phyloP scores from a whole-genome alignment of 2,113 vertebrate species.

The Scopus umbretta region DNA sequence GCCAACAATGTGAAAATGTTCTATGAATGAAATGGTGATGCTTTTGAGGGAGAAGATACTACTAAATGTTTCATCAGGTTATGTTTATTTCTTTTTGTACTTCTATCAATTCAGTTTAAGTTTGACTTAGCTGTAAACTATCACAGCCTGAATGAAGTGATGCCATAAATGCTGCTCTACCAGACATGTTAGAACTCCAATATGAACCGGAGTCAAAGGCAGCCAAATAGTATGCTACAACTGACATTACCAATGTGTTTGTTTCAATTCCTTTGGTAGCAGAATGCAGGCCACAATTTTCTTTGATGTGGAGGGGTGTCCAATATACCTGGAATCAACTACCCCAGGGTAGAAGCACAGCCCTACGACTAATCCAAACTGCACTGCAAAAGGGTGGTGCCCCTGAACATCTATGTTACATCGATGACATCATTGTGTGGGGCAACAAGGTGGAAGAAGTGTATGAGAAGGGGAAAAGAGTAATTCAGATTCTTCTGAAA shows the following conservation, averaged over 20 bases:
- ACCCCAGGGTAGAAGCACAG: background rate
- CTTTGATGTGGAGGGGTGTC: background rate
- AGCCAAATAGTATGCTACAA: background rate
- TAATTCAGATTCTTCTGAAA: background rate
- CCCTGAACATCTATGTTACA: background rate
- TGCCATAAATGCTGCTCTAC: background rate
- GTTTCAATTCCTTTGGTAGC: background rate
- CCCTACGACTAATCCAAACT: background rate
- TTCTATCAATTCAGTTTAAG: background rate
- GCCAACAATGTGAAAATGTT: background rate
- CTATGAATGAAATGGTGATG: background rate
- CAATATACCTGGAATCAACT: background rate
- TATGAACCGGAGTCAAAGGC: background rate
- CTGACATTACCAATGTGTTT: background rate
- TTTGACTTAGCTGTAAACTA: background rate
- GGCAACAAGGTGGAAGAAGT: background rate
- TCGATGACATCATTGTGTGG: background rate
- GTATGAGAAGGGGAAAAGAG: background rate
- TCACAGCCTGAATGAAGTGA: background rate
- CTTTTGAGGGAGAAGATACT: background rate
- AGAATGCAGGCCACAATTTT: background rate
- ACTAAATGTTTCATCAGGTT: background rate
- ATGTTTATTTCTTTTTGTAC: background rate
- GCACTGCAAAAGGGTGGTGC: background rate
- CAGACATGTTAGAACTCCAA: background rate